These are phyloP conservation scores for Augochlorella aurata DNA, from an alignment of 2,888 invertebrate species.

Conservation along the genomic window DNA sequence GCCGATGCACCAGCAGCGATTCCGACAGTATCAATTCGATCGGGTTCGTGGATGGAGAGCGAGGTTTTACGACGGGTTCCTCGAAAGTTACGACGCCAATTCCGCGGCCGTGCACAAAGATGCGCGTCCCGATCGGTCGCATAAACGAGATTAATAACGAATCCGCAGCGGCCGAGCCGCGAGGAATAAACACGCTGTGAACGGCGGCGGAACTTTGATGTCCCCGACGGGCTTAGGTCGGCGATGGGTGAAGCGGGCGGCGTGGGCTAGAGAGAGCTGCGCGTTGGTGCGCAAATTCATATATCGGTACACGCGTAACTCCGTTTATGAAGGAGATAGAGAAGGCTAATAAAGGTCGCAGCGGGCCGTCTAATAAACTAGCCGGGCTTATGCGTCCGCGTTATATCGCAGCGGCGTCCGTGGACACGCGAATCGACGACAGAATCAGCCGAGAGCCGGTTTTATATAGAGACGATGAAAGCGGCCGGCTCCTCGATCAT, in stretches of 20 bases:
- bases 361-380: constrained; percentile 77
- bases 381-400: constrained; percentile 61
- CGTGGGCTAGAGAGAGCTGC: neutral
- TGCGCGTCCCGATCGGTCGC: neutral
- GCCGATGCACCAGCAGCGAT: too few relatives aligned
- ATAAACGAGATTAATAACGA: constrained; percentile 52
- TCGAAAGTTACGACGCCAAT: constrained; percentile 35
- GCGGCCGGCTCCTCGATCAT: neutral
- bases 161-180: constrained; percentile 25
- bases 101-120: constrained; percentile 18
- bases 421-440: neutral
- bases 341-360: constrained; percentile 77
- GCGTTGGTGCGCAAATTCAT: constrained; percentile 16
- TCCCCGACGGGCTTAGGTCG: neutral
- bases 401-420: neutral
- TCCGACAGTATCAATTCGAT: neutral
- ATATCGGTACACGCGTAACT: constrained; percentile 41
- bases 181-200: constrained; percentile 43
- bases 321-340: constrained; percentile 62
- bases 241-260: neutral
- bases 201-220: constrained; percentile 1
- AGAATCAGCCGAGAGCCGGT: neutral
- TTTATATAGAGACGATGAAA: neutral
- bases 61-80: constrained; percentile 30
- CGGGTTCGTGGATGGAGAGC: neutral